Evolutionary conservation across 1,140 invertebrate species (phyloP), one percentile per base, ranked within the genome.

Genomic region (Aricia agestis): DNA sequence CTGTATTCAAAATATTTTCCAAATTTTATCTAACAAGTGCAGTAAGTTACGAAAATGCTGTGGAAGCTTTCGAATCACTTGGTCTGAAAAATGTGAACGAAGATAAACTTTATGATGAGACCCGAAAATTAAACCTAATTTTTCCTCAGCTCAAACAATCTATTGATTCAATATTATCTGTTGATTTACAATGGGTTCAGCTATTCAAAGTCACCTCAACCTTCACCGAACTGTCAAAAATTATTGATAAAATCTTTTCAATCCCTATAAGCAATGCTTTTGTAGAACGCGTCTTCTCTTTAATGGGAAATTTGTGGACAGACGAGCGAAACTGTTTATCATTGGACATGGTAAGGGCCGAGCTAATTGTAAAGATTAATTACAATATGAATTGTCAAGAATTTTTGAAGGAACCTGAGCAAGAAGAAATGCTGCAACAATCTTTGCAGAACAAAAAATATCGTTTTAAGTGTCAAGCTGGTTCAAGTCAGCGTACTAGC

Each of bases 271-370:
- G 58, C 18, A 59, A 59, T 59, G 58, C 5, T 3, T 25, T 65
- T 17, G 25, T 65, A n/a, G 61, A 65, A 65, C 61, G 61, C 61
- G 61, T 65, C 19, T 65, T 19, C 19, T 65, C 61, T 11, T 65
- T 65, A 17, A 65, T 65, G 61, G 61, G 61, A 17, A 65, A 65
- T 65, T 65, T 65, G 10, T 65, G 25, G 61, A 65, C 61, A 19
- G 61, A 65, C 25, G 61, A 65, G 25, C 61, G 61, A 65, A 65
- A 65, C 18, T 65, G 61, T 13, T 65, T 65, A 65, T 65, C 61
- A 65, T n/a, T 65, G 10, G 17, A 65, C 61, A 65, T 65, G 61
- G 61, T 19, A 19, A 65, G 19, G 6, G 11, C 61, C 1, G 61
- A 65, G 18, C 19, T 65, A 65, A 25, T 65, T 65, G 25, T 65